These are phyloP conservation scores for Caenorhabditis panamensis DNA, from an alignment of 2,888 invertebrate species.

Conservation along the genomic window DNA sequence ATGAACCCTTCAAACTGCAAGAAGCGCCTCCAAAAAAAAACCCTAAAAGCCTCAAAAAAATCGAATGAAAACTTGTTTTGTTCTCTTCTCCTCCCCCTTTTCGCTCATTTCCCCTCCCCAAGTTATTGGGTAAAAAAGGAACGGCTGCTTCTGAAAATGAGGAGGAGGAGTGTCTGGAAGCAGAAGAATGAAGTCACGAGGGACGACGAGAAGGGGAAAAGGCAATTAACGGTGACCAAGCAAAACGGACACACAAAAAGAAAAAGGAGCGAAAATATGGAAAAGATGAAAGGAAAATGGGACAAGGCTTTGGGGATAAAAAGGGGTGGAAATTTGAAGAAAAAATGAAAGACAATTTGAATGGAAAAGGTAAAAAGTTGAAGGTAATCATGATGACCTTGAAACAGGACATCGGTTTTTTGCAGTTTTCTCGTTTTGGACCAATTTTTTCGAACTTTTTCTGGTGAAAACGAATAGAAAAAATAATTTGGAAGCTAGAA, in stretches of 20 bases:
- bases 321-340: background rate
- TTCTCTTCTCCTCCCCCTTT: conserved; percentile 6
- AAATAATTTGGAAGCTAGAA: too few relatives aligned
- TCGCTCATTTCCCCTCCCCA: too few relatives aligned
- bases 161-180: conserved; percentile 2
- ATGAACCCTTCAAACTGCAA: background rate
- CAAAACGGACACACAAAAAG: too few relatives aligned
- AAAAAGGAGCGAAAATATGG: conserved; percentile 25
- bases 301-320: background rate
- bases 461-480: too few relatives aligned
- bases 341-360: background rate
- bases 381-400: background rate
- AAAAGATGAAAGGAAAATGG: background rate
- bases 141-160: conserved; percentile 50
- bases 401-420: too few relatives aligned
- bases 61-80: conserved; percentile 28
- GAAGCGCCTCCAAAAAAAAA: background rate
- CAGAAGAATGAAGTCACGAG: conserved; percentile 31
- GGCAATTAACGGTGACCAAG: conserved; percentile 46
- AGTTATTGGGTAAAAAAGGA: conserved; percentile 2
- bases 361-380: background rate
- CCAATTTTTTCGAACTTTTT: too few relatives aligned
- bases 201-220: conserved; percentile 9
- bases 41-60: conserved; percentile 8
- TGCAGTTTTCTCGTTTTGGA: too few relatives aligned